phyloP scores from a whole-genome alignment of 2,113 vertebrate species.

The Diglossa brunneiventris region DNA sequence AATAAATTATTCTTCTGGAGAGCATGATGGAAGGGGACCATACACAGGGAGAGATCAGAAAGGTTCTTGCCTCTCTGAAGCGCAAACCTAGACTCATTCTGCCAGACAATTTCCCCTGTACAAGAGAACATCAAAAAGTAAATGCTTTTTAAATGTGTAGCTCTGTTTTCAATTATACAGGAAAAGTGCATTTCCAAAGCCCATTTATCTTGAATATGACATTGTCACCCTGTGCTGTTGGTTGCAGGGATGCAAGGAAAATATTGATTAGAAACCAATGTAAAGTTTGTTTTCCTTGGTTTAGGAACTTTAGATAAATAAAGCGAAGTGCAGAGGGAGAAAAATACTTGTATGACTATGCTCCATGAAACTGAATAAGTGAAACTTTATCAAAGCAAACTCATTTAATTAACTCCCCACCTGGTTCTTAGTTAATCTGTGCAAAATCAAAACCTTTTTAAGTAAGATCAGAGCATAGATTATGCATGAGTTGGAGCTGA shows the following conservation, averaged over 20 bases:
- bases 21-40: not conserved
- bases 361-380: not conserved
- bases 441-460: conserved; percentile 1
- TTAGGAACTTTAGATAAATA: not conserved
- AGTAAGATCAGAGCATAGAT: not conserved
- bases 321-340: not conserved
- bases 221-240: not conserved
- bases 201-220: conserved; percentile 52
- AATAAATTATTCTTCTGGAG: not conserved
- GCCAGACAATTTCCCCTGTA: not conserved
- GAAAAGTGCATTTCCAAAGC: conserved; percentile 39
- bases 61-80: not conserved
- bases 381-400: not conserved
- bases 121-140: not conserved
- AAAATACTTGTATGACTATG: not conserved
- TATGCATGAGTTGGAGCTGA: not conserved
- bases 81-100: not conserved
- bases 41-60: not conserved
- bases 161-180: conserved; percentile 24
- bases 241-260: conserved; percentile 23
- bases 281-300: not conserved
- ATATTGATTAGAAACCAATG: conserved; percentile 19
- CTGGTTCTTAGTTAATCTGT: not conserved
- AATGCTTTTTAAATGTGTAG: conserved; percentile 13
- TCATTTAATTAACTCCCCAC: not conserved